phyloP scores from a whole-genome alignment of 2,888 invertebrate genomes.

The Escarpia spicata region DNA sequence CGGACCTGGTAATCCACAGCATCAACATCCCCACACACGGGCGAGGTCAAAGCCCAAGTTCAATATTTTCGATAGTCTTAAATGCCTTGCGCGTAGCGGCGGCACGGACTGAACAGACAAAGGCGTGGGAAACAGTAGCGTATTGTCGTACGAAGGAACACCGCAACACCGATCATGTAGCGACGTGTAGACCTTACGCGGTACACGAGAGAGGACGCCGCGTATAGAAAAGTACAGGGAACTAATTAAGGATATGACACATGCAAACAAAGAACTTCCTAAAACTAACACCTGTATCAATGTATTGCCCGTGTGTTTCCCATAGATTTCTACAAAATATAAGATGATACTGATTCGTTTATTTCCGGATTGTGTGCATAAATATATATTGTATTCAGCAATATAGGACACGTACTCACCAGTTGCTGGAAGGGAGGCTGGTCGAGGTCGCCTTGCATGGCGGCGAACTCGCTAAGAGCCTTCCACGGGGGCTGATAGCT shows the following conservation, averaged over 20 bases:
- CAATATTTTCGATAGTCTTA: slow-evolving; percentile 13
- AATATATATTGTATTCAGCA: too few relatives aligned
- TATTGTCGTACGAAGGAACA: neutral
- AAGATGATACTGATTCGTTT: neutral
- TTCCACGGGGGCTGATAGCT: slow-evolving; percentile 96
- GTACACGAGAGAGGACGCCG: neutral
- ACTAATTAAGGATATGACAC: neutral
- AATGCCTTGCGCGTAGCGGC: neutral
- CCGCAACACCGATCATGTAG: neutral
- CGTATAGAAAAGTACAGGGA: neutral
- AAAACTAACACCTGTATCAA: neutral
- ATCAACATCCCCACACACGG: neutral
- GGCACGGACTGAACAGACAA: neutral
- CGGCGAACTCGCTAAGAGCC: slow-evolving; percentile 91
- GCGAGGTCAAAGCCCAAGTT: neutral
- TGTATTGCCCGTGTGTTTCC: neutral
- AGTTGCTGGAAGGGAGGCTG: slow-evolving; percentile 94
- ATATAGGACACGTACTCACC: slow-evolving; percentile 72
- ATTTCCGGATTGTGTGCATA: neutral
- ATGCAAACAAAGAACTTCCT: neutral
- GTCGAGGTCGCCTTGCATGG: slow-evolving; percentile 89
- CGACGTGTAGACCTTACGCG: neutral
- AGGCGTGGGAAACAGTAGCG: neutral
- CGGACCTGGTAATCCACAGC: neutral
- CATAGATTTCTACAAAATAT: neutral